Base-by-base conservation (phyloP, 2,888 invertebrate genomes). In the Amphipyra tragopoginis region DNA sequence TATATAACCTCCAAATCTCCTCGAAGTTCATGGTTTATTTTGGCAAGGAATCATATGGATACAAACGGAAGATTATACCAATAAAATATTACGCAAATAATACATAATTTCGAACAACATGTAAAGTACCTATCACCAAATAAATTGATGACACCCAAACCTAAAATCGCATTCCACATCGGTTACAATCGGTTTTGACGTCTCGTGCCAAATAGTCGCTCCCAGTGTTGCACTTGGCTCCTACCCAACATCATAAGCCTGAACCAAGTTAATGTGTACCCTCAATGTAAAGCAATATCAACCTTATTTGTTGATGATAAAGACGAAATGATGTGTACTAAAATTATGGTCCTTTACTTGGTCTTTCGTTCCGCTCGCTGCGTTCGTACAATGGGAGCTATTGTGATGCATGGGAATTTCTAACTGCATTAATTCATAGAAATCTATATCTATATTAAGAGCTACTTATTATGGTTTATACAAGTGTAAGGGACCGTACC, bases 171-270 rank as follows among this genome's bases (percentile, higher is more conserved):
- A 67, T 65, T 75, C 48, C 67, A 63, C 72, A 66, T 70, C 63
- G 61, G 72, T 52, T 64, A 79, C 72, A 79, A 80, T 80, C 79
- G 77, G 68, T 75, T 85, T 80, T 82, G 82, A 84, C 81, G 76
- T 73, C 72, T 62, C 71, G 81, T 86, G 87, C 88, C 89, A 89
- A 90, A 87, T 84, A 79, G 81, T 81, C 81, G 77, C 83, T 73
- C 65, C 67, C 65, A 77, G 76, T 62, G 61, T 69, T 68, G 77
- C 73, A 63, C 56, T 79, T 86, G 86, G 86, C 86, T 48, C 15
- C 14, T 21, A 45, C 65, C 86, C 86, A 86, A 82, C 52, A 61
- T 67, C 50, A 61, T 52, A 75, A 62, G 45, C 75, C 45, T 26
- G 33, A 33, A 42, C 57, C 56, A 57, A 57, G 45, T 58, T 62